Conservation (phyloP, 2,113 vertebrate species). For the Chitala chitala region DNA sequence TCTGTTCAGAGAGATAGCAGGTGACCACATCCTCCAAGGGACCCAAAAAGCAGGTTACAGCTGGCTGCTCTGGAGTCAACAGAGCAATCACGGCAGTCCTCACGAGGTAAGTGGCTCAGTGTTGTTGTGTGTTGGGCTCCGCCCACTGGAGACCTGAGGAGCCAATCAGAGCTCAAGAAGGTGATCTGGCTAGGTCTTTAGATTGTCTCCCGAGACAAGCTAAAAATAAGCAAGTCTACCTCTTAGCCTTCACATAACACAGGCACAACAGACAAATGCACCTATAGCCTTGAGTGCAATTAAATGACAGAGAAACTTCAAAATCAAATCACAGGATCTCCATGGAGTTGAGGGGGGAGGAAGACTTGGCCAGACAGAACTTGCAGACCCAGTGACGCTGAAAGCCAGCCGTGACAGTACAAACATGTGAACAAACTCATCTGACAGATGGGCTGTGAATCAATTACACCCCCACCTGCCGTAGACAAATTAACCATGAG, state of each 20-base stretch:
- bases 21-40: no score
- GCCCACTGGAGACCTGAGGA: constrained; percentile 27
- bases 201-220: constrained; percentile 33
- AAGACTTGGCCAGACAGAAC: background rate
- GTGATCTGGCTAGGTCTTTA: constrained; percentile 31
- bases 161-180: constrained; percentile 44
- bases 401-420: background rate
- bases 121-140: background rate
- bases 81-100: no score
- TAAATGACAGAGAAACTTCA: constrained; percentile 23
- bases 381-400: background rate
- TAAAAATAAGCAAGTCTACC: constrained; percentile 52
- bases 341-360: constrained; percentile 20
- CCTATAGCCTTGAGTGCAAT: constrained; percentile 4
- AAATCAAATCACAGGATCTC: background rate
- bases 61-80: no score
- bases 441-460: constrained; percentile 48
- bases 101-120: no score
- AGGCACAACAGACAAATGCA: constrained; percentile 29
- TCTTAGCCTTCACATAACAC: constrained; percentile 36
- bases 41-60: no score
- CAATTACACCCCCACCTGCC: constrained; percentile 33
- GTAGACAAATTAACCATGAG: constrained; percentile 30
- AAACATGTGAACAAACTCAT: constrained; percentile 37
- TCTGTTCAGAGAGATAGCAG: no score